Evolutionary conservation across 2,797 vertebrate species (phyloP), one percentile per base, ranked within the genome.

Genomic region (Octomys mimax): DNA sequence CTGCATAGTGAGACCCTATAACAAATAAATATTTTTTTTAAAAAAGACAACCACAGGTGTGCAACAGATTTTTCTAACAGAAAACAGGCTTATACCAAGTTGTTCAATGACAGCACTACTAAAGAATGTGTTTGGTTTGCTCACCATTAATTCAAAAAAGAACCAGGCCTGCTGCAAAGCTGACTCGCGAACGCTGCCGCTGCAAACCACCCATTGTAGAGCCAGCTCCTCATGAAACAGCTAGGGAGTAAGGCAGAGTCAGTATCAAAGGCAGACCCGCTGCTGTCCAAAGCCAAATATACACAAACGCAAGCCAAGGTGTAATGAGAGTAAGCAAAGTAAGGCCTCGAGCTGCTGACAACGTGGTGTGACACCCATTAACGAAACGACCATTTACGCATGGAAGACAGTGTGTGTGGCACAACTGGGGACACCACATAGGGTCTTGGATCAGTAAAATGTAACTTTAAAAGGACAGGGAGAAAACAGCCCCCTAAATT

Each of bases 111-210:
- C 22, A 54, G 42, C 19, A 73, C 11, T 33, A 86, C n/a, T 70
- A 87, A 64, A 91, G 9, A 78, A 93, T 12, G 28, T 21, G 21
- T 52, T 92, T 70, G n/a, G 68, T 96, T 97, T 94, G 97, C 99
- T 98, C 98, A 99, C 99, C 99, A 99, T 99, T 89, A 99, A 99
- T 97, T 99, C 99, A 94, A 99, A 99, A 99, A 99, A 99, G 98
- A 99, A 99, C 99, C 99, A 99, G 93, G 99, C 99, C 95, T 99
- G 99, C 57, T 99, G 99, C 2, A 99, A 98, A 75, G 99, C 99
- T 1, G 99, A 99, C 88, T 99, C 99, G 49, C 99, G 99, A 89
- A 99, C 99, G 0, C 99, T 99, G 78, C 99, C 99, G 85, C 99
- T 99, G 99, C 99, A 99, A 91, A 99, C 99, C 59, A 99, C 99